Percentiles rank a stretch among this genome's conserved stretches.
These are phyloP conservation scores for Rhyacophila evoluta DNA, from an alignment of 2,888 invertebrate genomes.

Conservation along the genomic window DNA sequence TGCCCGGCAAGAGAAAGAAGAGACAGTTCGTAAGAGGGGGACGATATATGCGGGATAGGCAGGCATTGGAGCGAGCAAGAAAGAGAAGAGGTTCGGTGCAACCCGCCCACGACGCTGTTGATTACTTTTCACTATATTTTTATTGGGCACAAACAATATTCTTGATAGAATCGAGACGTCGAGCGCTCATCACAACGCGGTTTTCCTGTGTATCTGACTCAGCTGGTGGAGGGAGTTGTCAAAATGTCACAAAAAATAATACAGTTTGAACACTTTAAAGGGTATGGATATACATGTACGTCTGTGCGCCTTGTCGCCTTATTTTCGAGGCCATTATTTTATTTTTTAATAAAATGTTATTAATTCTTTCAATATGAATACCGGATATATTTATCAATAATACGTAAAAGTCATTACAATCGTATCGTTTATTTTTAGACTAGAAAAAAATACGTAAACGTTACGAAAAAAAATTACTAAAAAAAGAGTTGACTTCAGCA, in stretches of 20 bases:
- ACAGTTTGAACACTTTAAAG: too few relatives aligned
- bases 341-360: too few relatives aligned
- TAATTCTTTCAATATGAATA: too few relatives aligned
- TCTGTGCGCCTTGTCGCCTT: too few relatives aligned
- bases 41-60: not conserved
- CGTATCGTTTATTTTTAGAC: too few relatives aligned
- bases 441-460: too few relatives aligned
- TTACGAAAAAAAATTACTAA: too few relatives aligned
- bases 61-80: not conserved
- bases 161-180: not conserved
- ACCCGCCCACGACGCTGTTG: conserved; percentile 16
- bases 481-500: too few relatives aligned
- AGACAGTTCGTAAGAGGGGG: not conserved
- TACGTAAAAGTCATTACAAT: too few relatives aligned
- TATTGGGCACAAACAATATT: conserved; percentile 13
- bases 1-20: not conserved
- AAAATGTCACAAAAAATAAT: not conserved
- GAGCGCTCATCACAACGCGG: not conserved
- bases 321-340: too few relatives aligned
- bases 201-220: not conserved
- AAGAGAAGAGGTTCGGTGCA: not conserved
- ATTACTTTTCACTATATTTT: conserved; percentile 22
- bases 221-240: not conserved
- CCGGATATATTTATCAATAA: too few relatives aligned
- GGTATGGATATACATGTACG: too few relatives aligned